phyloP scores from a whole-genome alignment of 2,888 invertebrate genomes.

The Stenodema calcarata region DNA sequence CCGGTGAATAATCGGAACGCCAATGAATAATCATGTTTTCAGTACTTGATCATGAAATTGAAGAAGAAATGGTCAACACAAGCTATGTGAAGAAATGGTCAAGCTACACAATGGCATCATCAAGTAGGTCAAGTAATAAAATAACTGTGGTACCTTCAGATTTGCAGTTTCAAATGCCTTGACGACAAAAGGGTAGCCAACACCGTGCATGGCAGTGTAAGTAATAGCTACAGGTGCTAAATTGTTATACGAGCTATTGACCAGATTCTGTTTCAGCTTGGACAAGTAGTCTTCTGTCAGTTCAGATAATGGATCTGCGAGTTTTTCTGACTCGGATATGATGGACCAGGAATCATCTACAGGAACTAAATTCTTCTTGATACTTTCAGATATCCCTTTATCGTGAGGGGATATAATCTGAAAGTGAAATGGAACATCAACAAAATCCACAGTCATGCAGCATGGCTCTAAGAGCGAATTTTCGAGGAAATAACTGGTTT shows the following conservation, averaged over 20 bases:
- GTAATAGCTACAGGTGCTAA: conserved; percentile 72
- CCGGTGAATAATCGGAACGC: too few species aligned
- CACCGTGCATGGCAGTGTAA: conserved; percentile 98
- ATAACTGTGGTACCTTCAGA: conserved; percentile 72
- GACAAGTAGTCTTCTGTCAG: conserved; percentile 73
- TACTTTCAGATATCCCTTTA: conserved; percentile 79
- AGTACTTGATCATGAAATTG: too few species aligned
- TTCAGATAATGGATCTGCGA: conserved; percentile 74
- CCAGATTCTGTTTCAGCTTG: conserved; percentile 66
- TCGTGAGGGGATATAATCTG: conserved; percentile 93
- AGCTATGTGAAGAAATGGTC: not conserved
- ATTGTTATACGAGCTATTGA: conserved; percentile 67
- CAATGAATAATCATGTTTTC: too few species aligned
- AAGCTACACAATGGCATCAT: not conserved
- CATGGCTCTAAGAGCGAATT: too few species aligned
- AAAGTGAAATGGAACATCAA: conserved; percentile 44
- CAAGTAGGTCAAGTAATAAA: not conserved
- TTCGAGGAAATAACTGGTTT: too few species aligned
- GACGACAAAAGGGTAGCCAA: conserved; percentile 81
- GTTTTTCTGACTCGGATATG: conserved; percentile 28
- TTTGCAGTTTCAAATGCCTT: conserved; percentile 77
- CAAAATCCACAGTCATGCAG: too few species aligned
- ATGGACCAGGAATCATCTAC: conserved; percentile 76
- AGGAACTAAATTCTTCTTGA: conserved; percentile 79
- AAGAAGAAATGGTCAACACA: too few species aligned